Base-by-base conservation (phyloP, 2,113 vertebrate genomes). In the Takifugu bimaculatus region DNA sequence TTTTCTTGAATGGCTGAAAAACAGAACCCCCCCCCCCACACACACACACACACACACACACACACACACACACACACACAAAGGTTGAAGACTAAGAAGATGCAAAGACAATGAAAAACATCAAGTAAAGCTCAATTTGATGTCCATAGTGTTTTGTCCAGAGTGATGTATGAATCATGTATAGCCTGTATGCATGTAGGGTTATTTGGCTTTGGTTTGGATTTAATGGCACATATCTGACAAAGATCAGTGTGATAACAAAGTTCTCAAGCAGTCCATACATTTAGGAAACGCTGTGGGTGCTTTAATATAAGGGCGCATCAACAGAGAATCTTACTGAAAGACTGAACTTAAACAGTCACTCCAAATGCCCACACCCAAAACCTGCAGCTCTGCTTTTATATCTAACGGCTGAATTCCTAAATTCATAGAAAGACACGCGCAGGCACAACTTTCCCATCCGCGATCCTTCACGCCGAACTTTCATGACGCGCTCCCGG, bases 361-460 rank as follows among this genome's bases (percentile, higher is more conserved):
- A 9, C 48, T 7, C 7, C 51, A 32, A 50, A 7, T 25, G 29
- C 14, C 42, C 11, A 26, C 58, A 54, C 58, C 44, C 54, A 43
- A 49, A 47, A 65, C 13, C 47, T 39, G 52, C 45, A 55, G 35
- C 5, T 32, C 7, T 10, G 9, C 2, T 20, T 13, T 11, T 56
- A 4, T 26, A 26, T 39, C 35, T 11, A 39, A 39, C 9, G 10
- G 7, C 1, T 39, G 7, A 1, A 39, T 2, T 10, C 20, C 20
- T 42, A 15, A 26, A 29, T 1, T 15, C 13, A 20, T 12, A 14
- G 50, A 27, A 57, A 6, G 6, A 13, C 35, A 0, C 53, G 83
- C 73, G 48, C 67, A 2, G 39, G 26, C 63, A 63, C 70, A 86
- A 86, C 82, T 86, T 88, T 78, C 67, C 14, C 3, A 44, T 2